Conservation (phyloP, 2,888 invertebrate species). For the Perizoma flavofasciatum region DNA sequence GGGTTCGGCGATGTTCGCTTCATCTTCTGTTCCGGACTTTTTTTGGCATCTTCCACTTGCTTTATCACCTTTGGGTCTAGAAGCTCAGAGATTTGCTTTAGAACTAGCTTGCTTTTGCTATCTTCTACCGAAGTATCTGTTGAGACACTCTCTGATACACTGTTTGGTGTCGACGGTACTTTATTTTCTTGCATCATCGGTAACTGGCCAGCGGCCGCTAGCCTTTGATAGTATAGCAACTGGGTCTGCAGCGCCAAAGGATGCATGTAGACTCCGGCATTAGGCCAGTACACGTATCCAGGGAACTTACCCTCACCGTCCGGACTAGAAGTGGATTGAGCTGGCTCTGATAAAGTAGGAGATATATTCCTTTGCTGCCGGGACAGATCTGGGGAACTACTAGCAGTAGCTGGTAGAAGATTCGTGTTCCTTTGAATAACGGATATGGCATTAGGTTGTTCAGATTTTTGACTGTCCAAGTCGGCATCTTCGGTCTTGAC, state of each 20-base stretch:
- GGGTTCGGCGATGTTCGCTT: slow-evolving; percentile 73
- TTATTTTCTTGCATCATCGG: slow-evolving; percentile 66
- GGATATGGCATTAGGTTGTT: slow-evolving; percentile 74
- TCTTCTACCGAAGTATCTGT: slow-evolving; percentile 69
- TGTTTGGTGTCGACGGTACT: slow-evolving; percentile 59
- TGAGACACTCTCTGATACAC: slow-evolving; percentile 55
- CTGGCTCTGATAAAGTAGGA: slow-evolving; percentile 71
- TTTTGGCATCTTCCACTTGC: slow-evolving; percentile 62
- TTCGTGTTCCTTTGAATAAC: slow-evolving; percentile 77
- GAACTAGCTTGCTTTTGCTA: slow-evolving; percentile 68
- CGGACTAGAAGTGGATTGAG: slow-evolving; percentile 61
- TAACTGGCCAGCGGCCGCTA: slow-evolving; percentile 83
- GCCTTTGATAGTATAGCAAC: slow-evolving; percentile 89
- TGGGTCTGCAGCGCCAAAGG: slow-evolving; percentile 89
- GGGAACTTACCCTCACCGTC: slow-evolving; percentile 67
- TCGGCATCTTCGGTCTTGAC: slow-evolving; percentile 85
- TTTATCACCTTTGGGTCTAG: slow-evolving; percentile 75
- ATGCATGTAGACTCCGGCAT: slow-evolving; percentile 88
- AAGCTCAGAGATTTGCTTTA: slow-evolving; percentile 77
- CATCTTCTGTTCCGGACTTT: slow-evolving; percentile 70
- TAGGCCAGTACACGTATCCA: slow-evolving; percentile 88
- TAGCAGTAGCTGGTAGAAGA: slow-evolving; percentile 63
- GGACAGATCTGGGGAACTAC: slow-evolving; percentile 73
- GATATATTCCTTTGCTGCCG: slow-evolving; percentile 59
- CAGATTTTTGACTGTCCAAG: slow-evolving; percentile 72